Conservation (phyloP, 2,797 vertebrate genomes). For the Poecilia gillii region DNA sequence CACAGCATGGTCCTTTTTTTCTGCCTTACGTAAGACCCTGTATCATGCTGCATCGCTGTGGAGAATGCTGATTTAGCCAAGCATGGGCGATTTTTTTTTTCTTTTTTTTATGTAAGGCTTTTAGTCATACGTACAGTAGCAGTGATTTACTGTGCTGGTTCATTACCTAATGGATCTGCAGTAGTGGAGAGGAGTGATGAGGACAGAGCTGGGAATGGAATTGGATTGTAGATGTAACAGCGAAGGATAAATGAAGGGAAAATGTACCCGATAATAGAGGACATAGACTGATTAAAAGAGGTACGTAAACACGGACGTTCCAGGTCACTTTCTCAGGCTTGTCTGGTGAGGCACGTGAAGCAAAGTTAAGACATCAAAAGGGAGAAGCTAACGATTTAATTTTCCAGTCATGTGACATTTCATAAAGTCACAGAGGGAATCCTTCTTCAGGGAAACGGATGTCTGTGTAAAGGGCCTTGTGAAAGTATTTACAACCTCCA, state of each 20-base stretch:
- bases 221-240: not conserved
- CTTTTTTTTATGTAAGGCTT: constrained; percentile 61
- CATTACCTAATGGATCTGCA: constrained; percentile 75
- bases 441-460: constrained; percentile 21
- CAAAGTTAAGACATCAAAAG: constrained; percentile 5
- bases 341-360: constrained; percentile 7
- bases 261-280: not conserved
- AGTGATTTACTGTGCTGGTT: constrained; percentile 68
- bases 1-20: constrained; percentile 13
- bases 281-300: not conserved
- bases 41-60: constrained; percentile 54
- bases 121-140: constrained; percentile 51
- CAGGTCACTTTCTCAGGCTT: constrained; percentile 8
- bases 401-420: constrained; percentile 21
- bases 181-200: constrained; percentile 23
- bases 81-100: constrained; percentile 51
- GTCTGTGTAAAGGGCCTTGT: constrained; percentile 3
- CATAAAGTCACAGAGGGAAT: constrained; percentile 23
- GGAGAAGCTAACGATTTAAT: constrained; percentile 22
- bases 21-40: constrained; percentile 51
- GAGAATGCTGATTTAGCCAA: constrained; percentile 56
- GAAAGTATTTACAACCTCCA: not conserved
- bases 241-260: constrained; percentile 10
- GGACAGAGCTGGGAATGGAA: constrained; percentile 16
- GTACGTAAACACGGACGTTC: not conserved